A percentile compares a stretch with the other conserved stretches of the same genome.
These are phyloP conservation scores for Sphaerophoria rueppellii DNA, from an alignment of 2,888 invertebrate species.

Conservation along the genomic window DNA sequence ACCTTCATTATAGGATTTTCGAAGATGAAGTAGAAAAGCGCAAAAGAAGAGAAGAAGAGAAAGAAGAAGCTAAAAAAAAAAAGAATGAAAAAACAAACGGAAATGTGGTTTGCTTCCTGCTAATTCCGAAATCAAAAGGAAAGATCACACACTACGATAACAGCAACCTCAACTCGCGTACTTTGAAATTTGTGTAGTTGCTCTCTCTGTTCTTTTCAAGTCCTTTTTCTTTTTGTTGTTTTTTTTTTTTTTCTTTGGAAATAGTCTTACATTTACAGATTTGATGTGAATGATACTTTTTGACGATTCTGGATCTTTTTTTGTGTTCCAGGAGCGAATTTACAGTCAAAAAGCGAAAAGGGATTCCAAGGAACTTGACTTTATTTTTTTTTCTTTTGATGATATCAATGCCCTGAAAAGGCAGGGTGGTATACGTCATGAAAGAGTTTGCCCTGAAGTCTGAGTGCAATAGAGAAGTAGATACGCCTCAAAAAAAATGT, in stretches of 20 bases:
- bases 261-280: conserved; percentile 1
- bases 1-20: conserved; percentile 53
- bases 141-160: conserved; percentile 69
- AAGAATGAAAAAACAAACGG: conserved; percentile 53
- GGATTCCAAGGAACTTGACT: too few relatives aligned
- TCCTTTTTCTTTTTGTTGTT: conserved; percentile 13
- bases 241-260: background rate
- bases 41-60: conserved; percentile 3
- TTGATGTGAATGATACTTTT: conserved; percentile 16
- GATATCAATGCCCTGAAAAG: too few relatives aligned
- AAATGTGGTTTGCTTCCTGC: conserved; percentile 72
- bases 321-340: background rate
- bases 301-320: background rate
- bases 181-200: conserved; percentile 30
- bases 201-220: background rate
- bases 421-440: too few relatives aligned
- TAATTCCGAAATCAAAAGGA: conserved; percentile 62
- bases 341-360: background rate
- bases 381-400: too few relatives aligned
- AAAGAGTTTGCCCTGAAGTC: too few relatives aligned
- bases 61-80: conserved; percentile 17
- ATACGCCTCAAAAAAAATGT: too few relatives aligned
- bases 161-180: conserved; percentile 47
- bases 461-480: too few relatives aligned
- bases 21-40: conserved; percentile 30